These are phyloP conservation scores for Etheostoma cragini DNA, from an alignment of 2,113 vertebrate species.

Conservation along the genomic window DNA sequence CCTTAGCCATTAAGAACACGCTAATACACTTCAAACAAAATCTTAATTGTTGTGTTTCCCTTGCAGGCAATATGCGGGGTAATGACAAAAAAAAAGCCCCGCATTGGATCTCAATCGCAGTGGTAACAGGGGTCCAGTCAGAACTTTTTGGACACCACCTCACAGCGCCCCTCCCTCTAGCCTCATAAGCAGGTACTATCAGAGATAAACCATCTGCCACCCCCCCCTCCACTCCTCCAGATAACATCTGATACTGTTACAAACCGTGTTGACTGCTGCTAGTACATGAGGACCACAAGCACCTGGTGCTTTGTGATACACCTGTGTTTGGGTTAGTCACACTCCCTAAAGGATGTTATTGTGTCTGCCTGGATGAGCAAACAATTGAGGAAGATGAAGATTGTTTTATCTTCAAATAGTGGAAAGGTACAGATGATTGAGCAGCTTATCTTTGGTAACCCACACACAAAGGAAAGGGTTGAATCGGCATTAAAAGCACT, in stretches of 20 bases:
- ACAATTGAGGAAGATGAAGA: constrained; percentile 65
- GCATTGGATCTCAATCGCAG: constrained; percentile 1
- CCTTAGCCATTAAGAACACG: constrained; percentile 13
- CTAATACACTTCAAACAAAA: constrained; percentile 54
- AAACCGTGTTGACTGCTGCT: constrained; percentile 60
- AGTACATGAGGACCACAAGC: constrained; percentile 51
- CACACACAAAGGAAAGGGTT: constrained; percentile 14
- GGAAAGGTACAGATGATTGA: constrained; percentile 54
- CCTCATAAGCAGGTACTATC: constrained; percentile 20
- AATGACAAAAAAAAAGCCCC: constrained; percentile 31
- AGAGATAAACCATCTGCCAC: constrained; percentile 46
- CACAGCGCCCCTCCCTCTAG: background rate
- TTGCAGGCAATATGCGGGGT: background rate
- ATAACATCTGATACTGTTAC: constrained; percentile 82
- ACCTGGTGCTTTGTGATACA: constrained; percentile 63
- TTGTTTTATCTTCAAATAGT: constrained; percentile 53
- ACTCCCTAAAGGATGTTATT: constrained; percentile 75
- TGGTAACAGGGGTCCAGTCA: constrained; percentile 5
- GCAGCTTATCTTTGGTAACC: constrained; percentile 50
- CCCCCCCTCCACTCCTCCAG: constrained; percentile 19
- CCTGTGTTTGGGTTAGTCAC: constrained; percentile 79
- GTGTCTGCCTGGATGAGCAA: constrained; percentile 73
- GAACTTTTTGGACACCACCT: constrained; percentile 18
- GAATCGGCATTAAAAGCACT: constrained; percentile 10
- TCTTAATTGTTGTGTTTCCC: constrained; percentile 1